These are phyloP conservation scores for Phallusia fumigata DNA, from an alignment of 23 tunicate species.

Conservation along the genomic window DNA sequence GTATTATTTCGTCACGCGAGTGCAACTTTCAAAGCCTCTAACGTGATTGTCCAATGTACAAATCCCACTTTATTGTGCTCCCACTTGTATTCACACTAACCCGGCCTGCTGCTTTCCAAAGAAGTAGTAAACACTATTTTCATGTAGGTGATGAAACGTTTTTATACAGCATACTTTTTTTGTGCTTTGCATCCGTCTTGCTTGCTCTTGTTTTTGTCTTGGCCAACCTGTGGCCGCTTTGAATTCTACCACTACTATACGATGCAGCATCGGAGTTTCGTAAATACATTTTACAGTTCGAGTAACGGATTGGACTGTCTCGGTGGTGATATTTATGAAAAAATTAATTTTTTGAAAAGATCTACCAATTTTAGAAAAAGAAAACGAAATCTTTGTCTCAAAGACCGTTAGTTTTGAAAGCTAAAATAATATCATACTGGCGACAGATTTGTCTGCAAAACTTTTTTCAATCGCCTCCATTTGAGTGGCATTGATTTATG, in stretches of 20 bases:
- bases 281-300: constrained; percentile 6
- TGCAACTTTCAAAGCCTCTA: background rate
- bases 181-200: constrained; percentile 2
- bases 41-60: background rate
- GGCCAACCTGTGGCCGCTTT: background rate
- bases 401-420: background rate
- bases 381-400: too few relatives aligned
- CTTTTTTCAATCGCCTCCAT: too few relatives aligned
- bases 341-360: too few relatives aligned
- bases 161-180: background rate
- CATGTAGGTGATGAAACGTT: too few relatives aligned
- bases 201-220: background rate
- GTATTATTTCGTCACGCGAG: background rate
- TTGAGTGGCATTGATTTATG: background rate
- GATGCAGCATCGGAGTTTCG: constrained; percentile 12
- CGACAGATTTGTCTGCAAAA: background rate
- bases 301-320: background rate
- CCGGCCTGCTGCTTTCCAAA: background rate
- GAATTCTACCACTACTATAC: background rate
- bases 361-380: too few relatives aligned
- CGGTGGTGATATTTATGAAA: too few relatives aligned
- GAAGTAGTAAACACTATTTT: too few relatives aligned
- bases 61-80: background rate
- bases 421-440: background rate
- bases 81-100: background rate